Base-by-base conservation (phyloP, 2,113 vertebrate species). In the Tichodroma muraria region DNA sequence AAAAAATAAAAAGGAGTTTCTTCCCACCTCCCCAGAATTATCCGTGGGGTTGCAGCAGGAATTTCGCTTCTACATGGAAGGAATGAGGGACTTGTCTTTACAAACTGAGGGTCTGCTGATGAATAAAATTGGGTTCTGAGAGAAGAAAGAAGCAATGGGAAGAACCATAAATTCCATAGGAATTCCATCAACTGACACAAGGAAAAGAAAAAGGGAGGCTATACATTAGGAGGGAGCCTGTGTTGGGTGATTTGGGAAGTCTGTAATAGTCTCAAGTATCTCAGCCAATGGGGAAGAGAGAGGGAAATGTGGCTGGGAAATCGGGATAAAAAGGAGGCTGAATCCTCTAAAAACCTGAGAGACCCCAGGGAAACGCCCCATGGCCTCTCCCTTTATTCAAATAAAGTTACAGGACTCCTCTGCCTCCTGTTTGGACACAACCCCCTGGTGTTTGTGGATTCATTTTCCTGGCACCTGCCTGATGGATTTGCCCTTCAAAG, bases 291-390 rank as follows among this genome's bases (percentile, higher is more conserved):
- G 68, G 31, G 69, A 71, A 52, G 35, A 52, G 35, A 70, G 49
- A 70, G 28, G 27, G 27, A 52, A 66, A 69, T 50, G 66, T 22
- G 47, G n/a, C 66, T 4, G 49, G 49, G 28, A 56, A 69, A 73
- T 44, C 35, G 13, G 53, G 40, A 57, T 57, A 7, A 28, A 44
- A 28, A 35, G 71, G 71, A 57, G 53, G 40, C 53, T 28, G 40
- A 0, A 0, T 16, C 31, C 18, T 5, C 31, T 4, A 22, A 73
- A 73, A 57, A n/a, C 3, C 0, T 1, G 38, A 44, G 40, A 73
- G 3, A 21, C 10, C 24, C 40, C 24, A 27, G 3, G 31, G 53
- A 11, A 57, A 45, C 10, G 8, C 10, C 18, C 53, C 40, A 28
- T 28, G 40, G 53, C 10, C 40, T 73, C 24, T 57, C 23, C 40